phyloP scores from a whole-genome alignment of 2,888 invertebrate genomes.

The Philereme transversata region DNA sequence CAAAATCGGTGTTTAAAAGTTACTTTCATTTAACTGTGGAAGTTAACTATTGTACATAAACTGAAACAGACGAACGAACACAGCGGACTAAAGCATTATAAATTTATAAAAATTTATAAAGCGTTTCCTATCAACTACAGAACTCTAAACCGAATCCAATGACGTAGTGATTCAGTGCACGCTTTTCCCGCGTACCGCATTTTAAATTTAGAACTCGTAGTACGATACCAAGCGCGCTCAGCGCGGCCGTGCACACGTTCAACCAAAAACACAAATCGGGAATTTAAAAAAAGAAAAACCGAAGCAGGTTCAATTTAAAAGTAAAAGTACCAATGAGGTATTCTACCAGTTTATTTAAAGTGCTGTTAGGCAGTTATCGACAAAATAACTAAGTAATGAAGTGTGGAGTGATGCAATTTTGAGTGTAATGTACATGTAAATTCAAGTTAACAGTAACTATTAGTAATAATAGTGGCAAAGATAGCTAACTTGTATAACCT shows the following conservation, averaged over 20 bases:
- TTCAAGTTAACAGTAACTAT: too few relatives aligned
- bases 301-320: not conserved
- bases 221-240: constrained; percentile 29
- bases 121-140: too few relatives aligned
- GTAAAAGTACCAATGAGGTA: constrained; percentile 7
- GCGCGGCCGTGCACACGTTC: constrained; percentile 19
- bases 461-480: too few relatives aligned
- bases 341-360: not conserved
- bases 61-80: too few relatives aligned
- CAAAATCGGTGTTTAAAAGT: too few relatives aligned
- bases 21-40: too few relatives aligned
- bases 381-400: not conserved
- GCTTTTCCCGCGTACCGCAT: constrained; percentile 24
- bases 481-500: not conserved
- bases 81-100: too few relatives aligned
- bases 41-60: too few relatives aligned
- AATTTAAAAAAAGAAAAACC: constrained; percentile 1
- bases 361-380: constrained; percentile 13
- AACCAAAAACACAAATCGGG: constrained; percentile 12
- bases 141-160: not conserved
- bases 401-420: too few relatives aligned
- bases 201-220: constrained; percentile 40
- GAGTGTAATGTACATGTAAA: too few relatives aligned
- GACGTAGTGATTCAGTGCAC: constrained; percentile 8
- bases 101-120: too few relatives aligned